Percentiles rank a stretch among this genome's conserved stretches.
Evolutionary conservation across 2,888 invertebrate species (phyloP).

Genomic region (Itoplectis maculator): DNA sequence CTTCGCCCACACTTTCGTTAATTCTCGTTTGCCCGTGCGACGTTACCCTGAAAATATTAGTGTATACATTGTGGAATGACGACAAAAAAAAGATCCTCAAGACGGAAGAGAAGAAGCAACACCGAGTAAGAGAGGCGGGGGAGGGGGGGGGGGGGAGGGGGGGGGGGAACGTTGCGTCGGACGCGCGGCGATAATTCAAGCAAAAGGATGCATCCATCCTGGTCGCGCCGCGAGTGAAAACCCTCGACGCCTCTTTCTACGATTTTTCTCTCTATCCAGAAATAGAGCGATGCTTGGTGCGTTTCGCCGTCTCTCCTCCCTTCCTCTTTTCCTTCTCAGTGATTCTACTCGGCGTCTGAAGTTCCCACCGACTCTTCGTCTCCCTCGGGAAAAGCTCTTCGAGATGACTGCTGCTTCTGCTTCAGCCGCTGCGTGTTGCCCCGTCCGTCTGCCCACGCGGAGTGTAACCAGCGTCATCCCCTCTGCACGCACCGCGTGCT

Average conservation of each 20-base stretch:
- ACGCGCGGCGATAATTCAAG: slow-evolving; percentile 80
- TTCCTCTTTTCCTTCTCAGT: slow-evolving; percentile 20
- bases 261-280: slow-evolving; percentile 52
- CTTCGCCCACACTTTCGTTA: background rate
- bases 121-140: slow-evolving; percentile 60
- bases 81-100: slow-evolving; percentile 15
- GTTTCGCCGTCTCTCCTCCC: slow-evolving; percentile 50
- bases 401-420: slow-evolving; percentile 74
- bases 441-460: slow-evolving; percentile 49
- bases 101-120: slow-evolving; percentile 51
- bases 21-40: background rate
- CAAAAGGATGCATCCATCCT: slow-evolving; percentile 83
- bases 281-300: slow-evolving; percentile 66
- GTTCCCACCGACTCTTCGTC: slow-evolving; percentile 67
- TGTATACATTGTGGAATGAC: slow-evolving; percentile 24
- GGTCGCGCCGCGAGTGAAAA: slow-evolving; percentile 25
- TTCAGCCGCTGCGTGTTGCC: slow-evolving; percentile 49
- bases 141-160: no score
- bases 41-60: slow-evolving; percentile 26
- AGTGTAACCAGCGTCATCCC: slow-evolving; percentile 15
- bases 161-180: slow-evolving; percentile 68
- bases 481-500: slow-evolving; percentile 31
- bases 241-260: slow-evolving; percentile 38
- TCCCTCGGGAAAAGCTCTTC: slow-evolving; percentile 75
- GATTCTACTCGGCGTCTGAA: slow-evolving; percentile 42